phyloP scores from a whole-genome alignment of 2,888 invertebrate genomes.

The Chironomus tentans region DNA sequence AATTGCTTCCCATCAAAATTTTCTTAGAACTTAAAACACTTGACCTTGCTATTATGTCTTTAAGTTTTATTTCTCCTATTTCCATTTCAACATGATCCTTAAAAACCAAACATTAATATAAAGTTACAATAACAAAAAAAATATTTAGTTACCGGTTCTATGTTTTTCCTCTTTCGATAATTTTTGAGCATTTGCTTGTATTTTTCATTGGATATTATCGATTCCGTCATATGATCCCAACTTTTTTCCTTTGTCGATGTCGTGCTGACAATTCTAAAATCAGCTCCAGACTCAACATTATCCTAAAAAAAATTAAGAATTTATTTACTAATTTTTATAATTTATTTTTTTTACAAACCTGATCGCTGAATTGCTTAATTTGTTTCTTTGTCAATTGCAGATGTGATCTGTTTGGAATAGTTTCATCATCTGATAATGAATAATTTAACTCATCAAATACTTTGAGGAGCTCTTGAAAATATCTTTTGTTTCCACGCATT shows the following conservation, averaged over 20 bases:
- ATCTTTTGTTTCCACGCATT: slow-evolving; percentile 46
- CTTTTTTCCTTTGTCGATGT: slow-evolving; percentile 38
- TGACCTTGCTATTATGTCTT: slow-evolving; percentile 43
- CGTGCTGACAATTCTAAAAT: slow-evolving; percentile 43
- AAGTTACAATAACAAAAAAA: slow-evolving; percentile 4
- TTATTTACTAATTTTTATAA: not conserved
- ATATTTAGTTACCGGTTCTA: slow-evolving; percentile 51
- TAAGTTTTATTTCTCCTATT: slow-evolving; percentile 63
- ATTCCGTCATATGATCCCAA: slow-evolving; percentile 41
- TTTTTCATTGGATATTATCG: slow-evolving; percentile 50
- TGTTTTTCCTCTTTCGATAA: slow-evolving; percentile 61
- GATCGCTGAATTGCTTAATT: slow-evolving; percentile 45
- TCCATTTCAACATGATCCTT: slow-evolving; percentile 67
- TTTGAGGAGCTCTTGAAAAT: slow-evolving; percentile 55
- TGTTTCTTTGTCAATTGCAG: slow-evolving; percentile 51
- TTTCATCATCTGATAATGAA: slow-evolving; percentile 64
- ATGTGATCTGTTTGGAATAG: slow-evolving; percentile 46
- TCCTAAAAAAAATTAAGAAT: not conserved
- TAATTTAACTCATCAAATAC: slow-evolving; percentile 63
- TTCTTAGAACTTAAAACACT: not conserved
- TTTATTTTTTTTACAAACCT: not conserved
- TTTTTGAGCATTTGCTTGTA: slow-evolving; percentile 59
- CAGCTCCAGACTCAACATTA: slow-evolving; percentile 34
- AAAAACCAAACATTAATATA: slow-evolving; percentile 31
- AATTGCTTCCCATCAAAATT: not conserved